Evolutionary conservation across 1,140 invertebrate species (phyloP).

Genomic region (Ceratoteleas bidentatus): DNA sequence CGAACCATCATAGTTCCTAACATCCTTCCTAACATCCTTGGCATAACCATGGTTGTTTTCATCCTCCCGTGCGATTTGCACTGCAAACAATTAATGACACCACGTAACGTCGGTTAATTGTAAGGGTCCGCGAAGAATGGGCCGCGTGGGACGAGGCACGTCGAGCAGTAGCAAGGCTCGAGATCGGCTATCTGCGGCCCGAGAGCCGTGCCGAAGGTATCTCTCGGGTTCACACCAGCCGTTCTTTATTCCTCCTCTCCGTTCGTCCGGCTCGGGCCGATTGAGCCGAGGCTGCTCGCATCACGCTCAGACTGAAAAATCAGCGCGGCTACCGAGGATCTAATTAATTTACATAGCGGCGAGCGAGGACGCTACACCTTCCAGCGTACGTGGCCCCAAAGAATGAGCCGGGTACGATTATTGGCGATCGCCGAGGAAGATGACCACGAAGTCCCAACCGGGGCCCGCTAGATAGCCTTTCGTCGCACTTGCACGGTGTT

Average conservation of each 20-base stretch:
- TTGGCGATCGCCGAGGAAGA: slow-evolving; percentile 63
- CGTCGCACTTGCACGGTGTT: slow-evolving; percentile 54
- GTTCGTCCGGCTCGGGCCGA: slow-evolving; percentile 13
- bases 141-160: slow-evolving; percentile 68
- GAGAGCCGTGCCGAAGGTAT: slow-evolving; percentile 65
- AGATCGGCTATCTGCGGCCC: slow-evolving; percentile 75
- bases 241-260: slow-evolving; percentile 42
- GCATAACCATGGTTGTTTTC: no score
- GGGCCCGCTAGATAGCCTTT: slow-evolving; percentile 54
- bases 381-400: slow-evolving; percentile 43
- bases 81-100: slow-evolving; percentile 68
- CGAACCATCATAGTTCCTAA: no score
- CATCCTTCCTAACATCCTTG: no score
- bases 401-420: slow-evolving; percentile 65
- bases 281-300: slow-evolving; percentile 43
- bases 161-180: slow-evolving; percentile 65
- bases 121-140: slow-evolving; percentile 68
- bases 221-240: slow-evolving; percentile 69
- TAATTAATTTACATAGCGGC: slow-evolving; percentile 80
- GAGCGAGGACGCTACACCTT: slow-evolving; percentile 57
- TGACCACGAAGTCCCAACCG: slow-evolving; percentile 47
- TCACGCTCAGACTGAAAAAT: slow-evolving; percentile 73
- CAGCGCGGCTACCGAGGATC: slow-evolving; percentile 73
- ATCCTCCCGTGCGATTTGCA: slow-evolving; percentile 20
- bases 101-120: slow-evolving; percentile 77